Evolutionary conservation across 2,888 invertebrate species (phyloP).

Genomic region (Heliconius sara): DNA sequence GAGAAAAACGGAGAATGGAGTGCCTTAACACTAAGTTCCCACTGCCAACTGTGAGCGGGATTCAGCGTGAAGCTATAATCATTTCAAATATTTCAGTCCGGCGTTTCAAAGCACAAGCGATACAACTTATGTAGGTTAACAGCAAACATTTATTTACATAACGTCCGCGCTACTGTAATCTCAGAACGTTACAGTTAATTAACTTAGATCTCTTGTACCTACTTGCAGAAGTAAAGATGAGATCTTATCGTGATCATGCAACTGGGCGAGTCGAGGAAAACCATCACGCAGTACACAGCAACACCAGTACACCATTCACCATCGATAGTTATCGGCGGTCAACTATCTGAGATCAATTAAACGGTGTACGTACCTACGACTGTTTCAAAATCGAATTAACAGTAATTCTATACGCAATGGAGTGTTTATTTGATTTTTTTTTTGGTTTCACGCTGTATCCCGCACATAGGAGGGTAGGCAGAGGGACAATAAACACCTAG

Average conservation of each 20-base stretch:
- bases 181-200: conserved; percentile 29
- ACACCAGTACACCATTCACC: conserved; percentile 24
- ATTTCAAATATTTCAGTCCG: conserved; percentile 7
- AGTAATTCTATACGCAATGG: conserved; percentile 6
- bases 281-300: conserved; percentile 24
- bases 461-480: too few species aligned
- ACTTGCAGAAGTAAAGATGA: conserved; percentile 21
- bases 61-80: too few species aligned
- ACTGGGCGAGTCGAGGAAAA: conserved; percentile 30
- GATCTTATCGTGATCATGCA: conserved; percentile 30
- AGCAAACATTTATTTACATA: conserved; percentile 33
- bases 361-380: background rate
- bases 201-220: conserved; percentile 29
- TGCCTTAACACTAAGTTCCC: too few species aligned
- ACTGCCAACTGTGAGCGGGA: too few species aligned
- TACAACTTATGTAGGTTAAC: conserved; percentile 22
- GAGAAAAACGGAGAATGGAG: too few species aligned
- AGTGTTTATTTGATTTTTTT: background rate
- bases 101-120: conserved; percentile 20
- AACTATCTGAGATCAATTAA: conserved; percentile 28
- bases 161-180: conserved; percentile 27
- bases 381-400: conserved; percentile 15
- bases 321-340: conserved; percentile 22
- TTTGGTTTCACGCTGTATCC: too few species aligned
- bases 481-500: too few species aligned